Evolutionary conservation across 2,113 vertebrate species (phyloP), one percentile per base, ranked within the genome.

Genomic region (Ginglymostoma cirratum): DNA sequence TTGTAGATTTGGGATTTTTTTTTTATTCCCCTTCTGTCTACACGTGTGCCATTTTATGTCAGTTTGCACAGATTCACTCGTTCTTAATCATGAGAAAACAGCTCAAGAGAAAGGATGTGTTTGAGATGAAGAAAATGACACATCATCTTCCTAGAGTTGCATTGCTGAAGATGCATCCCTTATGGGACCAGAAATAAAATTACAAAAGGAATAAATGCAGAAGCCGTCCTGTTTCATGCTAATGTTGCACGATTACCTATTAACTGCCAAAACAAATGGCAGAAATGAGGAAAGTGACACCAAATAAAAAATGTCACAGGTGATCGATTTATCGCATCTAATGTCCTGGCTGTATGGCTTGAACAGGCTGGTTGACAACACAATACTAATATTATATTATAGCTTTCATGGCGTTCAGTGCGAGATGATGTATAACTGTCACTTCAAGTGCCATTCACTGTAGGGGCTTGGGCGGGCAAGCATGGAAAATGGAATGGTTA

Each of bases 231-330:
- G 45, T 97, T 97, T 98, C 98, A 96, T 96, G 98, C 98, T 99
- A 98, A 99, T 99, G 99, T 99, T 98, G 98, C 98, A 98, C 99
- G 99, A 99, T 99, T 99, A 99, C 99, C 98, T 99, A 98, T 99
- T 99, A 99, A 99, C 98, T 99, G 98, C 98, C 99, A 99, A 99
- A 99, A 99, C 99, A 99, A 99, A 99, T 99, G 98, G 98, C 98
- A 98, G 98, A 98, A 98, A 98, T 97, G 97, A 97, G 97, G 97
- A 98, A 98, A 99, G 98, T 99, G 99, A 99, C 98, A 99, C 98
- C 98, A 98, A 98, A 99, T 99, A 98, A 99, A 98, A 98, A 98
- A 98, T 98, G 98, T 99, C 99, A 98, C 99, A 99, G 99, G 99
- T 99, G 99, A 99, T 99, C 98, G 98, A 99, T 99, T 99, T 98